Evolutionary conservation across 2,888 invertebrate genomes (phyloP), one percentile per base, ranked within the genome.

Genomic region (Glaucopsyche alexis): DNA sequence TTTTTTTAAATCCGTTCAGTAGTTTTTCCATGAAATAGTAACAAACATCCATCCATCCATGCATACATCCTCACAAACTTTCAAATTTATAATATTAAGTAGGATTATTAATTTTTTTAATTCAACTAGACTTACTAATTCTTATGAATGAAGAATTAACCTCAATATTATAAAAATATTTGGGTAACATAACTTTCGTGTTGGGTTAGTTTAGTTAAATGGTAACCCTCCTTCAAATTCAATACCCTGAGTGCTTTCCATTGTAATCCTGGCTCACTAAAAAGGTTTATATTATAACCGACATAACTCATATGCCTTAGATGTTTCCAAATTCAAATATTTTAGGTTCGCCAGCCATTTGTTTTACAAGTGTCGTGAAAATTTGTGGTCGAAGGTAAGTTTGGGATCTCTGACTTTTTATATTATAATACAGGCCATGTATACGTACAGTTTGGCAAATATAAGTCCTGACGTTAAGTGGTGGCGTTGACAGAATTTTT

Each of bases 241-340:
- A 49, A 69, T 69, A 69, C 49, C 14, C 47, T 29, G 69, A 69
- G 47, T 69, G 49, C 47, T 69, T 69, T 69, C 47, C 49, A 47
- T 49, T 69, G 49, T 69, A 29, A 69, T 69, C 69, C 69, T 47
- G 69, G 19, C 47, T 49, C 45, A 29, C 19, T 69, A 49, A 69
- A 69, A 69, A 69, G 47, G 13, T 69, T 47, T 49, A 19, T 29
- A 69, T 49, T 47, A 69, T 49, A 49, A 69, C 49, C 69, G 47
- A 13, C 47, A 66, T 66, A 40, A 66, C n/a, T 66, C 42, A 42
- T 66, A 66, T 42, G 42, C 42, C 42, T 66, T 42, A 42, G 42
- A 60, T 29, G 13, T 60, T 55, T 60, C 60, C 13, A 60, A 29
- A 60, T 38, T 60, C 38, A 60, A 60, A 60, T 60, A 60, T 60